Evolutionary conservation across 1,140 invertebrate genomes (phyloP).

Genomic region (Ladona fulva): DNA sequence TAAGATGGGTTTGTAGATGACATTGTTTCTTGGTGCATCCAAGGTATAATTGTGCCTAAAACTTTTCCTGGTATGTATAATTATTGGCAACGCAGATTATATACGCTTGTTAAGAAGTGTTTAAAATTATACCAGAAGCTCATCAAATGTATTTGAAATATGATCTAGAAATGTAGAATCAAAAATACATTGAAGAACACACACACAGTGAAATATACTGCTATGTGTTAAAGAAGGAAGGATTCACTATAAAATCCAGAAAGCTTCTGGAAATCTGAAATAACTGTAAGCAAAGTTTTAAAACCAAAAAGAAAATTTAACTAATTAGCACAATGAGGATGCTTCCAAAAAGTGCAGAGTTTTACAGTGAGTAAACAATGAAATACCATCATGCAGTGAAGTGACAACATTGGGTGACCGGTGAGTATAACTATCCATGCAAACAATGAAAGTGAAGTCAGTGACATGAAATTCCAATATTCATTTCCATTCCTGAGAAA

Average conservation of each 20-base stretch:
- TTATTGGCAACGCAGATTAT: not conserved
- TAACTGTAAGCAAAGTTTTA: not conserved
- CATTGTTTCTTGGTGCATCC: not conserved
- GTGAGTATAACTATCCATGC: not conserved
- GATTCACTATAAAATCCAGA: not conserved
- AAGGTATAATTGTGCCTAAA: not conserved
- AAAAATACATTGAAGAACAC: no score
- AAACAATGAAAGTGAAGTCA: conserved; percentile 9
- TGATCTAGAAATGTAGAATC: no score
- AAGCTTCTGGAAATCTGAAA: not conserved
- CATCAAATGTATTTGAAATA: not conserved
- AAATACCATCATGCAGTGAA: not conserved
- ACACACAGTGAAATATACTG: no score
- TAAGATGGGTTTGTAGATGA: no score
- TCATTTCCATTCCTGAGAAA: not conserved
- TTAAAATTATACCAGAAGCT: not conserved
- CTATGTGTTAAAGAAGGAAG: no score
- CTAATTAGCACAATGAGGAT: not conserved
- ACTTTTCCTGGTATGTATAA: not conserved
- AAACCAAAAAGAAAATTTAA: not conserved
- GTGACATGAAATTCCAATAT: conserved; percentile 10
- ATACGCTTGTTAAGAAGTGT: no score
- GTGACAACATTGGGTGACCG: not conserved
- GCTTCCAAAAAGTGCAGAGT: not conserved
- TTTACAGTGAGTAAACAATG: not conserved